These are phyloP conservation scores for Mnemiopsis leidyi DNA, from an alignment of 37 sponge, comb jelly and placozoan genomes.

Conservation along the genomic window DNA sequence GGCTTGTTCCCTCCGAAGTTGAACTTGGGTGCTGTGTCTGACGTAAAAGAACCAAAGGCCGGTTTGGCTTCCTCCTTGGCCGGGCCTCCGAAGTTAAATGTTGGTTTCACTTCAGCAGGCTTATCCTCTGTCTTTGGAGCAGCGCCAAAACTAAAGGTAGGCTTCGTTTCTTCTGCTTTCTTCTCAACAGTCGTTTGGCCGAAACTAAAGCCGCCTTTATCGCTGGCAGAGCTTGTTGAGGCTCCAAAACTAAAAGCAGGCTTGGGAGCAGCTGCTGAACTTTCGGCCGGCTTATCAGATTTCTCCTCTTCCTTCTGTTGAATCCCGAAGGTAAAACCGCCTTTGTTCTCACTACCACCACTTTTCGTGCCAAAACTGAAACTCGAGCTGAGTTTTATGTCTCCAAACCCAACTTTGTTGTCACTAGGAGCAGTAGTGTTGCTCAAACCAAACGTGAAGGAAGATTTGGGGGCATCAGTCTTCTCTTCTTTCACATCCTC, in stretches of 20 bases:
- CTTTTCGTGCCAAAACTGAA: constrained; percentile 11
- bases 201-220: not conserved
- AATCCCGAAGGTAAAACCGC: not conserved
- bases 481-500: not conserved
- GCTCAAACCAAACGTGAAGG: constrained; percentile 24
- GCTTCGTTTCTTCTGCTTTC: not conserved
- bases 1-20: constrained; percentile 28
- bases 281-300: not conserved
- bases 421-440: not conserved
- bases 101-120: not conserved
- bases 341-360: not conserved
- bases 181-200: not conserved
- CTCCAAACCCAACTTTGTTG: not conserved
- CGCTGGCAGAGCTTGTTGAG: not conserved
- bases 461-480: not conserved
- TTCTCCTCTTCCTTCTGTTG: not conserved
- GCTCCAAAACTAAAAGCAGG: constrained; percentile 50
- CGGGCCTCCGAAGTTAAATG: not conserved
- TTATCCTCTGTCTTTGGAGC: not conserved
- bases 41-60: not conserved
- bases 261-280: not conserved
- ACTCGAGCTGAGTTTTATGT: not conserved
- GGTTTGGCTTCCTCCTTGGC: not conserved
- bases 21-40: constrained; percentile 37
- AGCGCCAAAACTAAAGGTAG: not conserved